phyloP scores from a whole-genome alignment of 2,797 vertebrate genomes.

The Macropus fuliginosus region DNA sequence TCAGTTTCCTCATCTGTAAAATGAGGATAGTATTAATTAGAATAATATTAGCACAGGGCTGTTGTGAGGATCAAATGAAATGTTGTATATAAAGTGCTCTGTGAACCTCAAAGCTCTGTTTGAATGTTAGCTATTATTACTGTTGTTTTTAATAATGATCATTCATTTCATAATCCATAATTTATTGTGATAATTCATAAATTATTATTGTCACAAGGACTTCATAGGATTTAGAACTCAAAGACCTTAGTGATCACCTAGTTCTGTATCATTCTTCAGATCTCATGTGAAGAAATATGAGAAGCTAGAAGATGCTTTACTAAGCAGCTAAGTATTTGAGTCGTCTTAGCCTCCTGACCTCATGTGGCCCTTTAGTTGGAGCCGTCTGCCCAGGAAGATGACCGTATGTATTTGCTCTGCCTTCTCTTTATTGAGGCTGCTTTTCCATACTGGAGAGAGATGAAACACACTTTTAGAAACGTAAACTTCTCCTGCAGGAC shows the following conservation, averaged over 20 bases:
- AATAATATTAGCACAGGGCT: background rate
- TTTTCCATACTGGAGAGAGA: constrained; percentile 75
- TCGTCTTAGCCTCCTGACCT: background rate
- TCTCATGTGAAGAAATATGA: background rate
- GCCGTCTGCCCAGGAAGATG: constrained; percentile 53
- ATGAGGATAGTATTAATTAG: background rate
- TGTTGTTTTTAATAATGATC: background rate
- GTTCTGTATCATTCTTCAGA: background rate
- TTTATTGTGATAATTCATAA: background rate
- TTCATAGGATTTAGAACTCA: background rate
- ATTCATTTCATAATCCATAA: background rate
- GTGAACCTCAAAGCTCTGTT: background rate
- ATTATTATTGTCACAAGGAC: background rate
- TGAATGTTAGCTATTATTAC: background rate
- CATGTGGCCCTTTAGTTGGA: background rate
- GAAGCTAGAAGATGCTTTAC: background rate
- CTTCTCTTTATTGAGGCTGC: constrained; percentile 54
- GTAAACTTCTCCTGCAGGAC: constrained; percentile 70
- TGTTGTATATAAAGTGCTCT: background rate
- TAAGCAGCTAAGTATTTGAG: background rate
- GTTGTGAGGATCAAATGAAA: background rate
- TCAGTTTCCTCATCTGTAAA: background rate
- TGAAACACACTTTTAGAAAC: constrained; percentile 62
- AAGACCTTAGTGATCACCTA: background rate
- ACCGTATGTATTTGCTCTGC: background rate